Base-by-base conservation (phyloP, 1,140 invertebrate genomes). In the Mercenaria mercenaria region DNA sequence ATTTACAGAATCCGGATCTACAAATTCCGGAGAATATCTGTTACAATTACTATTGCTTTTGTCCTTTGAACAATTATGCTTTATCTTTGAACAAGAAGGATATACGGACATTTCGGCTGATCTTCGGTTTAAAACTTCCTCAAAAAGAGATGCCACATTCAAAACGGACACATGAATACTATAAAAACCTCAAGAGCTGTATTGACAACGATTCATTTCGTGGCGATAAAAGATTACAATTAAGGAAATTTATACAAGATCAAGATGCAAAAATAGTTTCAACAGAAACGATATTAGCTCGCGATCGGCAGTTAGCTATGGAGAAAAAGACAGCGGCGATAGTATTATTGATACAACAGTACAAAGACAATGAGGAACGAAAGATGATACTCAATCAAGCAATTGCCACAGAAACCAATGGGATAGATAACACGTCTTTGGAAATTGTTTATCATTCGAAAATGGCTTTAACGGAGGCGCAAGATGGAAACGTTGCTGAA, bases 371-470 rank as follows among this genome's bases (percentile, higher is more conserved):
- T 20, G 47, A 56, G 20, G 77, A 80, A 41, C 15, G 77, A 34
- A 59, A 80, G 18, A 10, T 4, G 2, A 80, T 80, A 20, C 29
- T 76, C 1, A 23, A 76, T 20, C n/a, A 43, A 56, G 56, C 47
- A 13, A 52, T 50, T 34, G 32, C 15, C 29, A 43, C 43, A 34
- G 56, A 59, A 10, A 34, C 77, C 8, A 61, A 59, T 20, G 77
- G 37, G 4, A 18, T 80, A 6, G 77, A 80, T 34, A 80, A 61
- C 2, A 15, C 50, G 34, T 50, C 77, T 32, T 32, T 80, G 26
- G 26, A 80, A 41, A 80, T 80, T 2, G 26, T 80, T 59, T 80
- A 59, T 18, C 77, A 80, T 80, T 80, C 77, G 23, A 80, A 80
- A 80, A 80, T 56, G 50, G 77, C 77, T 1, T 23, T 80, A 23